Conservation (phyloP, 23 tunicate species). For the Ascidia mentula region DNA sequence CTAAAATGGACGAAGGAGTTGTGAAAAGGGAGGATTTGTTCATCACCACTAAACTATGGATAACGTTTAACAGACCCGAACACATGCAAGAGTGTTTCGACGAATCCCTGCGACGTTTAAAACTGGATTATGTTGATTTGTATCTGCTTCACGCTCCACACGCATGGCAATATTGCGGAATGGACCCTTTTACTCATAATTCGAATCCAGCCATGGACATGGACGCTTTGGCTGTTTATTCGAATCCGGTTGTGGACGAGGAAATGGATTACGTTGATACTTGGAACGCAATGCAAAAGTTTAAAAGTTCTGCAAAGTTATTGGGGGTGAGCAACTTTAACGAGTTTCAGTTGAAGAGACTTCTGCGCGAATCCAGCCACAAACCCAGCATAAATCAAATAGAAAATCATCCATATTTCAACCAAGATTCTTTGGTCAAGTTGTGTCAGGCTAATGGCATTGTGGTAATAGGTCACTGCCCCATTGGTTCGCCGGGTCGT, state of each 20-base stretch:
- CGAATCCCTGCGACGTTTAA: not conserved
- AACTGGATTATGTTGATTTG: slow-evolving; percentile 30
- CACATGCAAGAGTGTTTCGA: slow-evolving; percentile 24
- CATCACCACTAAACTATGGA: slow-evolving; percentile 67
- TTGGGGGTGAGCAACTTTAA: slow-evolving; percentile 38
- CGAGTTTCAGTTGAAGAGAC: slow-evolving; percentile 8
- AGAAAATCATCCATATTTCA: slow-evolving; percentile 45
- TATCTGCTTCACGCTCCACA: slow-evolving; percentile 43
- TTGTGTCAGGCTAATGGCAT: slow-evolving; percentile 48
- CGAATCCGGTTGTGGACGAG: slow-evolving; percentile 8
- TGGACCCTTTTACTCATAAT: too few relatives aligned
- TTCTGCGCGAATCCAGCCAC: slow-evolving; percentile 19
- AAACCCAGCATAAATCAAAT: slow-evolving; percentile 37
- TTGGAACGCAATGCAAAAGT: slow-evolving; percentile 30
- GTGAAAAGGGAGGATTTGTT: slow-evolving; percentile 74
- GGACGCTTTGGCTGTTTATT: too few relatives aligned
- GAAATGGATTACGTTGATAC: slow-evolving; percentile 16
- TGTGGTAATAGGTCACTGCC: slow-evolving; percentile 47
- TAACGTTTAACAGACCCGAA: slow-evolving; percentile 30
- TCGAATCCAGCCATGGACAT: not conserved
- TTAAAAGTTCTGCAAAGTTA: not conserved
- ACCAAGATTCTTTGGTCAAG: slow-evolving; percentile 28
- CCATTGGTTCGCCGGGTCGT: slow-evolving; percentile 54
- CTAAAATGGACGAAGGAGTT: slow-evolving; percentile 63
- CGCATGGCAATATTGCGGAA: not conserved